These are phyloP conservation scores for Syrmaticus mikado DNA, from an alignment of 2,113 vertebrate species.

Conservation along the genomic window DNA sequence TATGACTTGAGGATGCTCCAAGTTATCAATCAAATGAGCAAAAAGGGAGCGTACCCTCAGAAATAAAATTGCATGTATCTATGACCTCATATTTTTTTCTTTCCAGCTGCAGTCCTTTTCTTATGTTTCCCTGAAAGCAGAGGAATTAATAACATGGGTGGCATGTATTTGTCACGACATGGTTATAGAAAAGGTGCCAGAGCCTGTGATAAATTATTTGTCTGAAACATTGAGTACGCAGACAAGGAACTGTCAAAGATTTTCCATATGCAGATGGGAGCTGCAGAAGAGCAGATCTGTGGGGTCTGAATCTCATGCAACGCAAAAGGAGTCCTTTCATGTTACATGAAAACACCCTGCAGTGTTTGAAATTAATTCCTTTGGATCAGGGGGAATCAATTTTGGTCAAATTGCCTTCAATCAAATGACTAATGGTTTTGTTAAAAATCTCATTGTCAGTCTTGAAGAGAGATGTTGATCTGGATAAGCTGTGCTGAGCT, in stretches of 20 bases:
- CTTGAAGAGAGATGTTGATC: constrained; percentile 58
- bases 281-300: constrained; percentile 49
- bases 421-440: constrained; percentile 72
- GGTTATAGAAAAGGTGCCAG: constrained; percentile 23
- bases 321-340: constrained; percentile 67
- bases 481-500: constrained; percentile 52
- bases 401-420: constrained; percentile 72
- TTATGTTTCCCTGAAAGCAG: background rate
- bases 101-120: background rate
- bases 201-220: constrained; percentile 52
- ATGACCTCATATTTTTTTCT: background rate
- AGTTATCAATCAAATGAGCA: background rate
- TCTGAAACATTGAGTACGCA: constrained; percentile 40
- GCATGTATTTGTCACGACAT: background rate
- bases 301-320: constrained; percentile 63
- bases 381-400: constrained; percentile 71
- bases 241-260: constrained; percentile 45
- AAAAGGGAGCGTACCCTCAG: background rate
- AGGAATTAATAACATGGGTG: background rate
- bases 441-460: constrained; percentile 70
- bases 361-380: constrained; percentile 76
- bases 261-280: constrained; percentile 54
- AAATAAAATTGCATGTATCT: background rate
- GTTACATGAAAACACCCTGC: constrained; percentile 65
- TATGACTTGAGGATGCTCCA: background rate